phyloP scores from a whole-genome alignment of 2,888 invertebrate species.

The Parthenolecanium corni region DNA sequence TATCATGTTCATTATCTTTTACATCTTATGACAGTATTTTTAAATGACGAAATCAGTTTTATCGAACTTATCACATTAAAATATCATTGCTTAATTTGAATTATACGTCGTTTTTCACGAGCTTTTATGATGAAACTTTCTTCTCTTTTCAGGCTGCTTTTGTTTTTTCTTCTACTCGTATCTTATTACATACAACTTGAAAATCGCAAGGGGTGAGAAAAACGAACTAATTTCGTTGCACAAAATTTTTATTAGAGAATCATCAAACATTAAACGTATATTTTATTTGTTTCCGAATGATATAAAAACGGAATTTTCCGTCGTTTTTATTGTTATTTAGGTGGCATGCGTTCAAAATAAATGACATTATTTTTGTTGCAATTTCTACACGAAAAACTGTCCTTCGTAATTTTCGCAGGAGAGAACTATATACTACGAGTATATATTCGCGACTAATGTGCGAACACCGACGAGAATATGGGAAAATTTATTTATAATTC shows the following conservation, averaged over 20 bases:
- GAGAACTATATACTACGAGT: too few species aligned
- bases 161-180: too few species aligned
- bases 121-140: conserved; percentile 16
- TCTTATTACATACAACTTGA: conserved; percentile 1
- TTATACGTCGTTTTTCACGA: conserved; percentile 11
- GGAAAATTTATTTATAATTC: too few species aligned
- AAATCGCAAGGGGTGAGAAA: background rate
- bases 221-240: background rate
- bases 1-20: too few species aligned
- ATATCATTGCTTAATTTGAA: conserved; percentile 14
- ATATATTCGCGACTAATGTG: too few species aligned
- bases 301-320: conserved; percentile 8
- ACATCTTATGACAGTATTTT: conserved; percentile 4
- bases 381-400: too few species aligned
- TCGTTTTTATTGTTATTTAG: too few species aligned
- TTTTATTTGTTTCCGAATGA: background rate
- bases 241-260: background rate
- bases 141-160: background rate
- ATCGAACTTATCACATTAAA: conserved; percentile 13
- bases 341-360: too few species aligned
- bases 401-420: too few species aligned
- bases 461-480: too few species aligned
- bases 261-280: conserved; percentile 5
- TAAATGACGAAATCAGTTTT: conserved; percentile 9
- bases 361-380: too few species aligned